A percentile compares a stretch with the other conserved stretches of the same genome.
Conservation (phyloP, 2,797 vertebrate species). For the Squalus acanthias region DNA sequence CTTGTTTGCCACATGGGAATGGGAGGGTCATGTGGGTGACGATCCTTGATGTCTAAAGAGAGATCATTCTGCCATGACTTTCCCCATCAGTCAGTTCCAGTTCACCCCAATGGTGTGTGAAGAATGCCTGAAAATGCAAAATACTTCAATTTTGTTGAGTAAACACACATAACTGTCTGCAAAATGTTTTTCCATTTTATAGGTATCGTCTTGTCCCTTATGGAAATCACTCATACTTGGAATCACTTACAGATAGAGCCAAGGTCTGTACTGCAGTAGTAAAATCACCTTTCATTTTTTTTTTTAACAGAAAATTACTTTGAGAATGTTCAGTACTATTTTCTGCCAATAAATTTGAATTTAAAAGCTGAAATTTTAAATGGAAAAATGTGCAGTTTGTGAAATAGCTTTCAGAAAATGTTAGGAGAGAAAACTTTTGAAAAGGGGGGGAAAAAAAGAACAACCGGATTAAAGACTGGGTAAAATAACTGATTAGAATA, state of each 20-base stretch:
- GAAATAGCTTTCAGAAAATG: background rate
- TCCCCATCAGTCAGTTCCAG: background rate
- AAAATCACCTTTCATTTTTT: background rate
- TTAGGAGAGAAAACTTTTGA: background rate
- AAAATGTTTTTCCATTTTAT: slow-evolving; percentile 42
- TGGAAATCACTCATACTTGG: slow-evolving; percentile 93
- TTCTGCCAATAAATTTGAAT: background rate
- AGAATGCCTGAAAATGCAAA: background rate
- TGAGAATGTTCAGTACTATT: background rate
- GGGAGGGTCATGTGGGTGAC: background rate
- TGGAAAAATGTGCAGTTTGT: background rate
- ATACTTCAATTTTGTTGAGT: no score
- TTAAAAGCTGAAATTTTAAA: background rate
- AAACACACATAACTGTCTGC: no score
- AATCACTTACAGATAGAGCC: slow-evolving; percentile 90
- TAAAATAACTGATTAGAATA: background rate
- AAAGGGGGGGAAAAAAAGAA: background rate
- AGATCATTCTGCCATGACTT: background rate
- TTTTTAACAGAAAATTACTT: background rate
- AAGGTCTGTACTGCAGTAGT: slow-evolving; percentile 59
- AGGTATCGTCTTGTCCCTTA: slow-evolving; percentile 95
- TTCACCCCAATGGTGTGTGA: background rate
- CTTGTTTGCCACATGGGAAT: background rate
- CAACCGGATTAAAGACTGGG: background rate
- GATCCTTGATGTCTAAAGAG: background rate